Conservation (phyloP, 2,797 vertebrate genomes). For the Crenuchus spilurus region DNA sequence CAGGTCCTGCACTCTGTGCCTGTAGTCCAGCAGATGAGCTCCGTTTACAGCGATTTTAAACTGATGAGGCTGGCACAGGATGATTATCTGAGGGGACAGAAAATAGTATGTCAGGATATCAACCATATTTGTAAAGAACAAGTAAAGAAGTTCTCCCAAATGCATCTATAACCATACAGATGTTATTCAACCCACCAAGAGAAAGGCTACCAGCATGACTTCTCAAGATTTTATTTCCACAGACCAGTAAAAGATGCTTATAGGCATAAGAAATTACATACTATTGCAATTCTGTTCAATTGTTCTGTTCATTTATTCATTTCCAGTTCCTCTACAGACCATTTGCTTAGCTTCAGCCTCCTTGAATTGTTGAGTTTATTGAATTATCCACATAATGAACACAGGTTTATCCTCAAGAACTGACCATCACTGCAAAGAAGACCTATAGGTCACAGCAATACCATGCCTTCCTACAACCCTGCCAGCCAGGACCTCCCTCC, state of each 20-base stretch:
- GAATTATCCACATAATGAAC: no score
- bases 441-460: conserved; percentile 87
- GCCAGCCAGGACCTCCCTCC: conserved; percentile 96
- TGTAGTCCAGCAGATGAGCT: conserved; percentile 89
- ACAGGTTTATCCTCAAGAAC: no score
- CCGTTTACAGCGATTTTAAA: conserved; percentile 94
- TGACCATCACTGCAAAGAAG: no score
- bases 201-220: not conserved
- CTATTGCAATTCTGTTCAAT: no score
- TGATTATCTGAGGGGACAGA: conserved; percentile 81
- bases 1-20: conserved; percentile 90
- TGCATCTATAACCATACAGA: not conserved
- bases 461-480: conserved; percentile 86
- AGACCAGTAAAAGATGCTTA: not conserved
- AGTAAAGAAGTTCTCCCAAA: not conserved
- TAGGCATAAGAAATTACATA: not conserved
- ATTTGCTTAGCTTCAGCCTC: no score
- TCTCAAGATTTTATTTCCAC: not conserved
- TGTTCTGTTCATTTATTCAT: no score
- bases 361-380: no score
- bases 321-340: no score
- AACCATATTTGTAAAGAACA: no score
- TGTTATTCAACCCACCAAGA: not conserved
- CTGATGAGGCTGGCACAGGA: conserved; percentile 86
- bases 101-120: not conserved